Base-by-base conservation (phyloP, 2,888 invertebrate species). In the Volucella inanis region DNA sequence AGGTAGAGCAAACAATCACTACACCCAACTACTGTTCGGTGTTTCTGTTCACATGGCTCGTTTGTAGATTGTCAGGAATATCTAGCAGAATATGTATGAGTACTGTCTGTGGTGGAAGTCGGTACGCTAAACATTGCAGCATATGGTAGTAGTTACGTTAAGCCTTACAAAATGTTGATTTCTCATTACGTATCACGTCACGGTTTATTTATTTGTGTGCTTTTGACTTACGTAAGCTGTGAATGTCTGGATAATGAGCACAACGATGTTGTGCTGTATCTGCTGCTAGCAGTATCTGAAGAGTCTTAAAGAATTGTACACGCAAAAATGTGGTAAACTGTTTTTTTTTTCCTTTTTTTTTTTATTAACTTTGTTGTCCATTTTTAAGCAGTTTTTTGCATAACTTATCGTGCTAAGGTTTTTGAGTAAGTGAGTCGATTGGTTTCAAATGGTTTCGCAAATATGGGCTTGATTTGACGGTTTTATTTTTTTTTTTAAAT, bases 121-220 rank as follows among this genome's bases (percentile, higher is more conserved):
- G 39, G 38, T 14, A 31, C 10, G 18, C 14, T 59, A 59, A 59
- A 59, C 39, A 59, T 18, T 6, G 59, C 9, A 59, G 43, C 59
- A 59, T 59, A 55, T 55, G 55, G 6, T 41, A 39, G 57, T 41
- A 39, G 11, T 6, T 59, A 41, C 31, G 31, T 55, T 38, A 31
- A 39, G 41, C 15, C 14, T 31, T 38, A 68, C 41, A 52, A 43
- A 45, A 15, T 39, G 43, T 54, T 67, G 67, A 52, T 52, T 67
- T 49, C 31, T 52, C 39, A 67, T 43, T 31, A 45, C 31, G 55
- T 45, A 38, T 45, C 45, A 47, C 45, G 38, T 41, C 31, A 31
- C 22, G 49, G 38, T 57, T 55, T 55, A 54, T 9, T 68, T 22
- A 55, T 39, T 55, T 55, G 31, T 11, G 11, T 68, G 31, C 31